A percentile compares a stretch with the other conserved stretches of the same genome.
phyloP scores from a whole-genome alignment of 2,888 invertebrate species.

The Deilephila elpenor region DNA sequence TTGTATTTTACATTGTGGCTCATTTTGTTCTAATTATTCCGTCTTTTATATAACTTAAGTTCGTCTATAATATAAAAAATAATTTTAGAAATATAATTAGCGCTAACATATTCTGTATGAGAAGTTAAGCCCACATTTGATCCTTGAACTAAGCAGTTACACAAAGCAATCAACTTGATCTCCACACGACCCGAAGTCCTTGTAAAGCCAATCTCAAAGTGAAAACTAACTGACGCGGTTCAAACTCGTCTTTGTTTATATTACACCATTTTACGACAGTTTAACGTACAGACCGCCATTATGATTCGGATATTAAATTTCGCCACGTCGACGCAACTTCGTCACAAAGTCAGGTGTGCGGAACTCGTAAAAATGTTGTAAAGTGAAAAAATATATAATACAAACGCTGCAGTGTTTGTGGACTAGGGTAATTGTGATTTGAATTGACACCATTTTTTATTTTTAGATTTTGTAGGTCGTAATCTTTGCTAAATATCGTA shows the following conservation, averaged over 20 bases:
- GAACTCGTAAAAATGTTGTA: conserved; percentile 22
- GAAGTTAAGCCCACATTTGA: no score
- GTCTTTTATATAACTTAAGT: no score
- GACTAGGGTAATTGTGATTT: background rate
- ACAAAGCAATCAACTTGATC: background rate
- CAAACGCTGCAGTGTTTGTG: background rate
- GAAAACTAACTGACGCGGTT: conserved; percentile 9
- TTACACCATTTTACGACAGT: conserved; percentile 41
- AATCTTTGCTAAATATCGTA: no score
- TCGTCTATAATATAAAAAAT: no score
- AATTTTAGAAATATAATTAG: no score
- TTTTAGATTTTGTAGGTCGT: no score
- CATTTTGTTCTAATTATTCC: no score
- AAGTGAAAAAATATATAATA: conserved; percentile 4
- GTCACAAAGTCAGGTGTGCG: conserved; percentile 9
- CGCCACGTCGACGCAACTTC: conserved; percentile 10
- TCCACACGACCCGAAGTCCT: conserved; percentile 28
- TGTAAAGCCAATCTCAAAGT: conserved; percentile 12
- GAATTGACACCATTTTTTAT: background rate
- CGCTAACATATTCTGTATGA: no score
- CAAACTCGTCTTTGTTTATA: conserved; percentile 31
- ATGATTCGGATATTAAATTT: conserved; percentile 45
- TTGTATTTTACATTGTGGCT: no score
- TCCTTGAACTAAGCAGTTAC: background rate
- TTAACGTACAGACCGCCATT: conserved; percentile 35